phyloP scores from a whole-genome alignment of 2,113 vertebrate genomes.

The Plecotus auritus region DNA sequence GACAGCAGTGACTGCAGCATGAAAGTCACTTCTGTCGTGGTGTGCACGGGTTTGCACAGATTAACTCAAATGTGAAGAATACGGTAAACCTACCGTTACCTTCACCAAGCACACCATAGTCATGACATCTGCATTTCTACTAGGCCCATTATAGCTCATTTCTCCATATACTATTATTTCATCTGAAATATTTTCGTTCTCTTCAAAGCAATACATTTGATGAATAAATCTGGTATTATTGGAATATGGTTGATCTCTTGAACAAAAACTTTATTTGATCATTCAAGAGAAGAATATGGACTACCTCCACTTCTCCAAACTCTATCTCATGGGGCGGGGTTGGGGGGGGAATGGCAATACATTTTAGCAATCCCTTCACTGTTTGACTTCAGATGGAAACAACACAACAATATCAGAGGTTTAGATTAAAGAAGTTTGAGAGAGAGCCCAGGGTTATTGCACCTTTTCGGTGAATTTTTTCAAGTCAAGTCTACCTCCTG shows the following conservation, averaged over 20 bases:
- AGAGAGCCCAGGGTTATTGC: not conserved
- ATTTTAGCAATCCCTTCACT: not conserved
- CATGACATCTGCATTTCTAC: not conserved
- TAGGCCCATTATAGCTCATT: not conserved
- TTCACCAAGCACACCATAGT: not conserved
- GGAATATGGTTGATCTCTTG: not conserved
- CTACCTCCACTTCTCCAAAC: not conserved
- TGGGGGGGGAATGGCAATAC: not conserved
- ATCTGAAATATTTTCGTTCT: not conserved
- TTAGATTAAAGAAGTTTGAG: not conserved
- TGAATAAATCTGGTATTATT: not conserved
- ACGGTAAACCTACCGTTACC: not conserved
- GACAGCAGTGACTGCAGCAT: not conserved
- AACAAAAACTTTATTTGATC: constrained; percentile 17
- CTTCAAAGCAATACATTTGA: not conserved
- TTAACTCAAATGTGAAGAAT: not conserved
- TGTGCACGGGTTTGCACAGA: not conserved
- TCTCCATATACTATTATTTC: not conserved
- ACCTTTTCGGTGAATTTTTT: not conserved
- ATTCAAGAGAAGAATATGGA: not conserved
- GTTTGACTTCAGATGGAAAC: not conserved
- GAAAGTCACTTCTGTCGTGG: not conserved
- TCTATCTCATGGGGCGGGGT: no score
- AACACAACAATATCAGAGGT: not conserved
- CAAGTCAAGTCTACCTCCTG: not conserved